Base-by-base conservation (phyloP, 2,113 vertebrate genomes). In the Podarcis raffonei region DNA sequence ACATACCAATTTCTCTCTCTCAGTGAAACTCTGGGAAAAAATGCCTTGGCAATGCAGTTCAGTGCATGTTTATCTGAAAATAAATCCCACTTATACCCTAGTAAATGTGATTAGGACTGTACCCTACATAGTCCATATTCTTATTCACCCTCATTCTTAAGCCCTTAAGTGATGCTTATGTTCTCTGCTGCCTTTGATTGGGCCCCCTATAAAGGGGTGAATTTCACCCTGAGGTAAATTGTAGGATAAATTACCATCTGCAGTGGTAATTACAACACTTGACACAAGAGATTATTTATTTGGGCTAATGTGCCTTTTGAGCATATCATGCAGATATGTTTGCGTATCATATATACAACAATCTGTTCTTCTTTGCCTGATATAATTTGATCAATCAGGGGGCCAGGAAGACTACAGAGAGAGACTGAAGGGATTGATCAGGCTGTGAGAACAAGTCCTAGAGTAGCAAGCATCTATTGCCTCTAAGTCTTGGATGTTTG, bases 291-390 rank as follows among this genome's bases (percentile, higher is more conserved):
- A 53, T 88, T 90, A 85, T 80, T 88, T 84, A 80, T 68, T 93
- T 74, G 88, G 23, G 86, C 1, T 78, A 85, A 89, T 81, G 72
- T 79, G 35, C 2, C 81, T 88, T 92, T 91, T 57, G 32, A 91
- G 57, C 77, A 89, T 87, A 86, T 89, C 0, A 89, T 92, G 68
- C 12, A 20, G n/a, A 62, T 84, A 62, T 79, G 59, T 69, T 89
- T 91, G 27, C 87, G 62, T 85, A 87, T 15, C 39, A 32, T 57
- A 53, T 91, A 79, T 16, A 78, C 32, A 83, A 16, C 35, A 89
- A 65, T 89, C 81, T 92, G 16, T 82, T 94, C 83, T 88, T 89
- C 89, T 93, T 53, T 53, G 72, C 74, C 80, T 92, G 88, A 86
- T 72, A 25, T 2, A 92, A 85, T 92, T 86, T 90, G n/a, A 92